These are phyloP conservation scores for Leptopilina clavipes DNA, from an alignment of 1,140 invertebrate species.

Conservation along the genomic window DNA sequence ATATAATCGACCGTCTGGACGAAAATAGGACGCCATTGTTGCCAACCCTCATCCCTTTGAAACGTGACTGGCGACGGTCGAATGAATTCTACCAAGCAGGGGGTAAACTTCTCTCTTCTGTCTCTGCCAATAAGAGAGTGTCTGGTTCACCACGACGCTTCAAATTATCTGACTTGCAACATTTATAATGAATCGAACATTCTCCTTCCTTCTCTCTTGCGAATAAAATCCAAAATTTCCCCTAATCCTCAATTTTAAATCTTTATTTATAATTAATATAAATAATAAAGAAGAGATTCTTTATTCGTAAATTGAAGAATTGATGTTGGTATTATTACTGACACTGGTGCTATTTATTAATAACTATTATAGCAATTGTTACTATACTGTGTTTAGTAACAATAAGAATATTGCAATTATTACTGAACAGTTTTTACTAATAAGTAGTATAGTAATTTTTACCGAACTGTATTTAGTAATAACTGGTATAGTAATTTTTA, in stretches of 20 bases:
- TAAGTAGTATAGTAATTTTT: too few relatives aligned
- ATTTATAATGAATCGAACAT: slow-evolving; percentile 15
- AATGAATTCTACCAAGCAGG: slow-evolving; percentile 21
- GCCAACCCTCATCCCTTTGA: not conserved
- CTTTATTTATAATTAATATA: too few relatives aligned
- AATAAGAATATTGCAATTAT: too few relatives aligned
- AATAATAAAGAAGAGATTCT: too few relatives aligned
- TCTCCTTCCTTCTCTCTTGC: not conserved
- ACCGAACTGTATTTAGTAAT: too few relatives aligned
- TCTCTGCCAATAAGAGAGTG: slow-evolving; percentile 26
- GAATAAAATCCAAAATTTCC: not conserved
- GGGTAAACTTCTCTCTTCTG: slow-evolving; percentile 18
- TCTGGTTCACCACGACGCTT: slow-evolving; percentile 17
- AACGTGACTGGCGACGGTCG: slow-evolving; percentile 16
- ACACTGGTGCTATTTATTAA: too few relatives aligned
- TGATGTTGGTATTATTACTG: too few relatives aligned
- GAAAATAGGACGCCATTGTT: slow-evolving; percentile 30
- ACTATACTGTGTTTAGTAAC: too few relatives aligned
- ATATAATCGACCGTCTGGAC: slow-evolving; percentile 17
- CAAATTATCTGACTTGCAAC: slow-evolving; percentile 3
- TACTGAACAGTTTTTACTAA: too few relatives aligned
- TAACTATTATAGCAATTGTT: too few relatives aligned
- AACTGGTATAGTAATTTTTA: too few relatives aligned
- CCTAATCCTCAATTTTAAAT: not conserved
- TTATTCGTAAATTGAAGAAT: too few relatives aligned